A percentile compares a stretch with the other conserved stretches of the same genome.
phyloP scores from a whole-genome alignment of 2,113 vertebrate genomes.

The Struthidea cinerea region DNA sequence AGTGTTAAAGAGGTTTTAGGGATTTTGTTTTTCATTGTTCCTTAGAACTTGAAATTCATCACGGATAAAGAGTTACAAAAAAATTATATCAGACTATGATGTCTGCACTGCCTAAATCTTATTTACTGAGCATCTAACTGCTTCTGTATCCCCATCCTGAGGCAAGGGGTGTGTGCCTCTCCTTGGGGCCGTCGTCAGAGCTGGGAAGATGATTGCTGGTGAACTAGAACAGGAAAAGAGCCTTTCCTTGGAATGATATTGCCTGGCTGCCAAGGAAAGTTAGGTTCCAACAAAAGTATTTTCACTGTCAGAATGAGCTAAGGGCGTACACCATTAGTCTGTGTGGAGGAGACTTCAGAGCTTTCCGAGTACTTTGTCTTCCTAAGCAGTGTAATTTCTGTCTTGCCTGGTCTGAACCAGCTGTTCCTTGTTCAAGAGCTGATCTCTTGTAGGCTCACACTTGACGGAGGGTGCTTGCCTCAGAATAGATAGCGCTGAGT shows the following conservation, averaged over 20 bases:
- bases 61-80: not conserved
- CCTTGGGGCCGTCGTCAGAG: not conserved
- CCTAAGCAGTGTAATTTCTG: not conserved
- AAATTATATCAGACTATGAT: not conserved
- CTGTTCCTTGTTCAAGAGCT: slow-evolving; percentile 12
- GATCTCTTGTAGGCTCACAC: not conserved
- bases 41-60: not conserved
- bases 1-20: not conserved
- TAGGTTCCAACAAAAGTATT: not conserved
- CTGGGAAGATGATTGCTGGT: not conserved
- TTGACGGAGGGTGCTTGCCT: not conserved
- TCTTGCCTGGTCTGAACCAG: not conserved
- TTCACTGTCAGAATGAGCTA: not conserved
- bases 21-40: not conserved
- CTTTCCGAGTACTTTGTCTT: not conserved
- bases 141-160: not conserved
- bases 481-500: slow-evolving; percentile 24
- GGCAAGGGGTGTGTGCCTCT: not conserved
- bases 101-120: not conserved
- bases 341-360: not conserved
- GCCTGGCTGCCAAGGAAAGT: not conserved
- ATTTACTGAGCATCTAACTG: not conserved
- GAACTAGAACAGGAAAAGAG: not conserved
- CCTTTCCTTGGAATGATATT: not conserved
- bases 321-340: not conserved